These are phyloP conservation scores for Cochlearius cochlearius DNA, from an alignment of 2,113 vertebrate species.

Conservation along the genomic window DNA sequence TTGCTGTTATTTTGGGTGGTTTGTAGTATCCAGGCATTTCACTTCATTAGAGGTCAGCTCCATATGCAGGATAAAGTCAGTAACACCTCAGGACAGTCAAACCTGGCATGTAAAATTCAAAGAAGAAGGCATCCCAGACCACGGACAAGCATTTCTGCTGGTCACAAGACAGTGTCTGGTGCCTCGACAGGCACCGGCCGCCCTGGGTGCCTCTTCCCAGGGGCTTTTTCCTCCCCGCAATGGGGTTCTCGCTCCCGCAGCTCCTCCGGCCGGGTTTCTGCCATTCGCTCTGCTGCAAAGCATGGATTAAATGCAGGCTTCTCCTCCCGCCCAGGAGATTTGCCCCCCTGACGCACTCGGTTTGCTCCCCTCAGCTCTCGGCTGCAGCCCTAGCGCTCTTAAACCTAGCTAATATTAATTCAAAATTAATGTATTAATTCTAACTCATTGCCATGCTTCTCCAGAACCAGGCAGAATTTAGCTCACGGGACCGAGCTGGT, in stretches of 20 bases:
- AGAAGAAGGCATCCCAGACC: background rate
- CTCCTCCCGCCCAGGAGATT: background rate
- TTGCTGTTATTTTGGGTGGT: too few relatives aligned
- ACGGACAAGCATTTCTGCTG: background rate
- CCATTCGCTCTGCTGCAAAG: background rate
- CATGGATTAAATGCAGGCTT: fast-evolving
- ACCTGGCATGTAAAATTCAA: background rate
- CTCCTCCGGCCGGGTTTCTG: background rate
- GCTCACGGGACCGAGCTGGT: background rate
- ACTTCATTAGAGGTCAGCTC: background rate
- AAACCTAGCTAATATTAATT: background rate
- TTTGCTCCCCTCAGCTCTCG: too few relatives aligned
- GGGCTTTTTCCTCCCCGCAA: too few relatives aligned
- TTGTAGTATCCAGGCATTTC: background rate
- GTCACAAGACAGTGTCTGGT: background rate
- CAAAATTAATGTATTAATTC: background rate
- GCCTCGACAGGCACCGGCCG: background rate
- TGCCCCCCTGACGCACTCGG: background rate
- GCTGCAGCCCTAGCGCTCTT: background rate
- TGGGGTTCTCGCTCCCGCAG: background rate
- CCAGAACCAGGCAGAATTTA: background rate
- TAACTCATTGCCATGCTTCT: background rate
- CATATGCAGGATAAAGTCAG: background rate
- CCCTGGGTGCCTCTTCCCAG: background rate
- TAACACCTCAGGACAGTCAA: too few relatives aligned